Base-by-base conservation (phyloP, 2,888 invertebrate species). In the Microctonus aethiopoides region DNA sequence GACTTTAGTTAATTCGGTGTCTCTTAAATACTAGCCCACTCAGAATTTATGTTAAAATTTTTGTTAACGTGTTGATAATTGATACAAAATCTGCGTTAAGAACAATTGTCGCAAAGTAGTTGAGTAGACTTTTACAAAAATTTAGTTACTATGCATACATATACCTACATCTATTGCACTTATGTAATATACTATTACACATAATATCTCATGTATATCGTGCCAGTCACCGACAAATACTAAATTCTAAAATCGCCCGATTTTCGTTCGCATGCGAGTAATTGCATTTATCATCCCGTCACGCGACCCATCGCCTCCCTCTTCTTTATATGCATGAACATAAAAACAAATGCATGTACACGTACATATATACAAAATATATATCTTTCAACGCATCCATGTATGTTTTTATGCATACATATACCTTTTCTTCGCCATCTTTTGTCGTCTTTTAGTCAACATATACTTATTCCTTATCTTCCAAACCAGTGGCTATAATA, bases 201-300 rank as follows among this genome's bases (percentile, higher is more conserved):
- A 46, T 46, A 46, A 46, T 46, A 16, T 46, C 46, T 46, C 16
- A 46, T 46, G 16, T 59, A 46, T 63, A 64, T 68, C 68, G 63
- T 68, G 68, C 57, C 63, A 64, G 63, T 36, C 68, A 22, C 62
- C 34, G 56, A 64, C n/a, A 64, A 69, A 69, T 69, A 69, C 68
- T 34, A 64, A 69, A 69, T 59, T 69, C 46, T 63, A 59, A 64
- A 64, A 69, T 69, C 68, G 26, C 59, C 59, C 46, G 57, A 64
- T 69, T 69, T 69, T 69, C 66, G 68, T 70, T 71, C 71, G 71
- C 74, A 74, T 71, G 74, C 74, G 67, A 63, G 72, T 75, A 74
- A 75, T 74, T 74, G 72, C 75, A 75, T 74, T 74, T 74, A 72
- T 72, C 68, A 66, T 68, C 62, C 39, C 74, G 74, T 74, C 75